Base-by-base conservation (phyloP, 2,888 invertebrate species). In the Malacosoma neustria region DNA sequence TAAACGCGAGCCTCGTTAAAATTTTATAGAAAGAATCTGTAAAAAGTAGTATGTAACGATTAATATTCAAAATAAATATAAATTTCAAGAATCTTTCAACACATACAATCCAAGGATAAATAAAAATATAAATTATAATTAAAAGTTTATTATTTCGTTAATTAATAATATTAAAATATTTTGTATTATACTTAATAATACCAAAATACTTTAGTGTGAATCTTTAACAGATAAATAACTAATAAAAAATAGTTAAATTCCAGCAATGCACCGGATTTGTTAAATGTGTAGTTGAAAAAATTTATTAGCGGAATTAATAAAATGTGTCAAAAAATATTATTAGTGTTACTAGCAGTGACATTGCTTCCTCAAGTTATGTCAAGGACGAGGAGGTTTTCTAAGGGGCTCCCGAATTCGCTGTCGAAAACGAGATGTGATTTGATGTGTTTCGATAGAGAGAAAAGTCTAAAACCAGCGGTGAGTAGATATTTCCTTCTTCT, bases 351-450 rank as follows among this genome's bases (percentile, higher is more conserved):
- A 37, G 52, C 60, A 13, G 48, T 72, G 29, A 60, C 58, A 3
- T 39, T 71, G 43, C 46, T 63, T 35, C 65, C 72, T 0, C 43
- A 57, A 40, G 69, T 61, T 11, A 41, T 64, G 15, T 58, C 72
- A 9, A 74, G 70, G 58, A 60, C 73, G 11, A 62, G 72, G 45
- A 69, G 76, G 50, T 61, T 72, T 48, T 61, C 79, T 29, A 76
- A 81, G 46, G 62, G 74, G 33, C 75, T 85, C 48, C 69, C 80
- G 22, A 88, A 87, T 41, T 85, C 88, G 9, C 62, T 90, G 40
- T 81, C 87, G 36, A 87, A 87, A 38, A 88, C 89, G n/a, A 80
- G 89, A 45, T 90, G 90, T 59, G 89, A 90, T 48, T 77, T 89
- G 12, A 76, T 80, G 46, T 90, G 90, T 57, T 77, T 79, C 48